Evolutionary conservation across 2,888 invertebrate species (phyloP).

Genomic region (Coleophora deauratella): DNA sequence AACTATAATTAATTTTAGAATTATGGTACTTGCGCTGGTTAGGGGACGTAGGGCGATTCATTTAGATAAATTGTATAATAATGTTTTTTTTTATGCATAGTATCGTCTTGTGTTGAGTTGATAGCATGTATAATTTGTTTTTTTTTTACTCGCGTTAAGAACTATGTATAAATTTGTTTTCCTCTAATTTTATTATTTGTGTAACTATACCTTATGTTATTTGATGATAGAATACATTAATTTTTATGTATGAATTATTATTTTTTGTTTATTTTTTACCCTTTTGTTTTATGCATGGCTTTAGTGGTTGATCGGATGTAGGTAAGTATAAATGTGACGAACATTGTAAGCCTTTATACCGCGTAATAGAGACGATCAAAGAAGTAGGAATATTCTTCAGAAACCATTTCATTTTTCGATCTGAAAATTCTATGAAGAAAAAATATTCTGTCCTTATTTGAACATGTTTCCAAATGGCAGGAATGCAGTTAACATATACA

Average conservation of each 20-base stretch:
- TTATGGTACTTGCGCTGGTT: no score
- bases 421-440: no score
- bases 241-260: constrained; percentile 70
- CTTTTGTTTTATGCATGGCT: constrained; percentile 21
- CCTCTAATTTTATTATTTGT: constrained; percentile 71
- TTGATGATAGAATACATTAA: constrained; percentile 72
- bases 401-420: no score
- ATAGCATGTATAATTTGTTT: constrained; percentile 70
- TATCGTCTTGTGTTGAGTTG: constrained; percentile 68
- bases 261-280: constrained; percentile 50
- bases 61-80: constrained; percentile 68
- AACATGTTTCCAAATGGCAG: no score
- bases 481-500: no score
- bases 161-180: constrained; percentile 73
- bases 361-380: no score
- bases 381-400: no score
- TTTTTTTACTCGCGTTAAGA: constrained; percentile 66
- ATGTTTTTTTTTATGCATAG: constrained; percentile 48
- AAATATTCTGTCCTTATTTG: no score
- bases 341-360: no score
- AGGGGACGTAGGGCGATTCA: constrained; percentile 40
- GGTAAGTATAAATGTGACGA: no score
- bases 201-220: constrained; percentile 73
- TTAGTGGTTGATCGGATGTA: no score
- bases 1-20: constrained; percentile 12